phyloP scores from a whole-genome alignment of 2,888 invertebrate genomes.

The Protonemura montana region DNA sequence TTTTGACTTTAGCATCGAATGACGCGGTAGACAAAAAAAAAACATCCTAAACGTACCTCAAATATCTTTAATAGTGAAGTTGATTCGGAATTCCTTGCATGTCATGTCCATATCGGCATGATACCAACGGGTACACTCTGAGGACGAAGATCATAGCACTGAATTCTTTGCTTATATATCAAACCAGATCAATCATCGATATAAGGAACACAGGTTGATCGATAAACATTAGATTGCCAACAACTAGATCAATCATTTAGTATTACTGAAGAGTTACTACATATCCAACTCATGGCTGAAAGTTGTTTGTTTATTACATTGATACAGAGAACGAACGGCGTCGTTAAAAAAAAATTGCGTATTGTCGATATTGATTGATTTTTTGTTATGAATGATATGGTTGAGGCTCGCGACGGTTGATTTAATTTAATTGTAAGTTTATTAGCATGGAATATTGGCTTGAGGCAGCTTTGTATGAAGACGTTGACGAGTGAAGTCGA shows the following conservation, averaged over 20 bases:
- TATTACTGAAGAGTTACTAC: too few species aligned
- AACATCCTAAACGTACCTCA: neutral
- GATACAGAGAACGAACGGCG: neutral
- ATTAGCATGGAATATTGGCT: neutral
- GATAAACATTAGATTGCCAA: neutral
- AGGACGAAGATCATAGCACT: neutral
- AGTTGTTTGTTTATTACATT: neutral
- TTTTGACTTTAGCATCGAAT: neutral
- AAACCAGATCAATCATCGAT: neutral
- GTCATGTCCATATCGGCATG: neutral
- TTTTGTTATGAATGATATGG: neutral
- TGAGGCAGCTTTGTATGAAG: neutral
- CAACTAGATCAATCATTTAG: neutral
- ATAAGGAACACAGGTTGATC: neutral
- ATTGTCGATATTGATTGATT: neutral
- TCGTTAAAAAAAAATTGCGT: neutral
- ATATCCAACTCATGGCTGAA: too few species aligned
- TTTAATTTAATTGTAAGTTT: constrained; percentile 12
- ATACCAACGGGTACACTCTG: neutral
- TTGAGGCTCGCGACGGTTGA: neutral
- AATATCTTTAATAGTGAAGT: constrained; percentile 7
- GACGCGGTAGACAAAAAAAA: neutral
- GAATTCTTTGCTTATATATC: neutral
- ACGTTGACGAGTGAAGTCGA: neutral
- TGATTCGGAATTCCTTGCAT: neutral